phyloP scores from a whole-genome alignment of 2,113 vertebrate genomes.

The Hemichromis elongatus region DNA sequence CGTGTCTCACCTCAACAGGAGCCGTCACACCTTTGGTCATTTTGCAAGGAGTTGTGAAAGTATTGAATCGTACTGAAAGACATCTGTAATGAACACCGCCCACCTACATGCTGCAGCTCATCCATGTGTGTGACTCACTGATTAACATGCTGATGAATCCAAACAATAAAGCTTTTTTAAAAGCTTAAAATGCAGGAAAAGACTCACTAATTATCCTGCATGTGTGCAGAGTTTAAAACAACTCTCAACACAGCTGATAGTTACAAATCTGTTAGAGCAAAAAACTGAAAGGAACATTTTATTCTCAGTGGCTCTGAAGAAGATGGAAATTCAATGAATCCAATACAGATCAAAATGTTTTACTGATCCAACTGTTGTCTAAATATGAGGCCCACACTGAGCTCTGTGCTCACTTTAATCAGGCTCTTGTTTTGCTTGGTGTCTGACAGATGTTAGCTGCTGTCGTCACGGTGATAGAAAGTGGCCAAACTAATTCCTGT shows the following conservation, averaged over 20 bases:
- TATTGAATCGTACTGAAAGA: no score
- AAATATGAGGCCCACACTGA: background rate
- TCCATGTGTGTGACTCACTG: background rate
- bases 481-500: background rate
- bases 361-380: background rate
- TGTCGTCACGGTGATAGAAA: background rate
- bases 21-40: no score
- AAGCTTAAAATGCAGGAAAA: background rate
- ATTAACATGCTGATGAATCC: background rate
- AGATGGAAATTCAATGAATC: background rate
- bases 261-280: background rate
- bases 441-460: background rate
- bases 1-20: background rate
- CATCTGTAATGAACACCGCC: background rate
- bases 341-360: background rate
- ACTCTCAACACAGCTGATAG: background rate
- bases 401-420: background rate
- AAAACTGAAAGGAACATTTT: background rate
- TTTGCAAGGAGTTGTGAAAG: no score
- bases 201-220: background rate
- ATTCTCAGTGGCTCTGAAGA: background rate
- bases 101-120: background rate
- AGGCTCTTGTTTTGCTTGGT: background rate
- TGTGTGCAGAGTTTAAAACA: background rate
- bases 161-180: background rate